Conservation (phyloP, 92 coral and sea anemone genomes). For the Zoanthus gigantus region DNA sequence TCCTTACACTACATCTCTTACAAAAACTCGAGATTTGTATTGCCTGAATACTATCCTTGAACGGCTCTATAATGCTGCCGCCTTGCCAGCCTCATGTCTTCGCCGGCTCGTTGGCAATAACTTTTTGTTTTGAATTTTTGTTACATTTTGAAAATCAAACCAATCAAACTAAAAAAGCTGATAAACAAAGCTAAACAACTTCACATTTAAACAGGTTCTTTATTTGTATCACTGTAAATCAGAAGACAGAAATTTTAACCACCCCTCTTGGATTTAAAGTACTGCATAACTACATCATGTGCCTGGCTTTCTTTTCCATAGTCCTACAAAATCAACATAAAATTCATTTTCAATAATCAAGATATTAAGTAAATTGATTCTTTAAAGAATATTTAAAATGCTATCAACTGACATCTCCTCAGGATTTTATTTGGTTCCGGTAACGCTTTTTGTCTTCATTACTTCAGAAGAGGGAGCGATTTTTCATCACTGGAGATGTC, state of each 20-base stretch:
- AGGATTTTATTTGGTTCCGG: slow-evolving; percentile 89
- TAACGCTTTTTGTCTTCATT: slow-evolving; percentile 81
- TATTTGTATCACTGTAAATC: slow-evolving; percentile 38
- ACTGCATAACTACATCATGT: slow-evolving; percentile 94
- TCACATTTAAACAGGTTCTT: slow-evolving; percentile 28
- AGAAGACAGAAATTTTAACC: slow-evolving; percentile 47
- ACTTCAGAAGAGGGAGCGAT: slow-evolving; percentile 94
- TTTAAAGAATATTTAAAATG: neutral
- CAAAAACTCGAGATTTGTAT: too few species aligned
- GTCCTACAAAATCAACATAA: slow-evolving; percentile 68
- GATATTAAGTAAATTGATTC: neutral
- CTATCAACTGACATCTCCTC: slow-evolving; percentile 73
- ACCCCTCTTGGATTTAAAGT: slow-evolving; percentile 96
- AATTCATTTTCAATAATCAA: neutral
- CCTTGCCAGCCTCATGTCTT: too few species aligned
- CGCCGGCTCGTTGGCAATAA: too few species aligned
- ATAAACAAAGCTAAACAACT: neutral
- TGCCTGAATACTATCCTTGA: too few species aligned
- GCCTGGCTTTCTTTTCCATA: slow-evolving; percentile 97
- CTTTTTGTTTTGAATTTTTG: neutral
- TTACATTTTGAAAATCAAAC: neutral
- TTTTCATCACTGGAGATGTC: slow-evolving; percentile 89
- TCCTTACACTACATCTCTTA: too few species aligned
- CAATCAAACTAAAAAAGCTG: neutral
- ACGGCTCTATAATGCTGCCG: too few species aligned